Percentiles rank a stretch among this genome's conserved stretches.
phyloP scores from a whole-genome alignment of 2,888 invertebrate genomes.

The Chrysomela aeneicollis region DNA sequence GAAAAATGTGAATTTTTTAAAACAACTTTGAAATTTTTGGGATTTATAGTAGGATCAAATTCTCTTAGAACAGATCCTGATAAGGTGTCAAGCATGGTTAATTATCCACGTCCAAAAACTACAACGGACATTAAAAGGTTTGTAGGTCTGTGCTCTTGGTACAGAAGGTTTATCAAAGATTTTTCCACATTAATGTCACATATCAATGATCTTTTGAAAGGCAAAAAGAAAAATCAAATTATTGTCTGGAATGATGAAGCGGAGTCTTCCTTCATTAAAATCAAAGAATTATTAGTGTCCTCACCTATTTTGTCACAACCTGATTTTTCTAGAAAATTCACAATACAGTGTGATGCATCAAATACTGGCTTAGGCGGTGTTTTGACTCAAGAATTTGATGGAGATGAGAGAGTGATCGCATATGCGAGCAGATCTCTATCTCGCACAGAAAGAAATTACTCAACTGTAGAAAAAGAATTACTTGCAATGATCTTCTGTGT shows the following conservation, averaged over 20 bases:
- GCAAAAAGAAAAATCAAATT: conserved; percentile 39
- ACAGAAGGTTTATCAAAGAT: conserved; percentile 39
- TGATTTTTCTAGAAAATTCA: conserved; percentile 43
- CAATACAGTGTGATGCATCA: too few species aligned
- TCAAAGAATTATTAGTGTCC: conserved; percentile 42
- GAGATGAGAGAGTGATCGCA: conserved; percentile 42
- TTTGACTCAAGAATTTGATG: conserved; percentile 39
- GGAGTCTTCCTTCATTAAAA: conserved; percentile 38
- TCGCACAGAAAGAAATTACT: conserved; percentile 43
- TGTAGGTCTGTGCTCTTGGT: too few species aligned
- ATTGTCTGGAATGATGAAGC: conserved; percentile 43
- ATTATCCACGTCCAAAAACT: conserved; percentile 40
- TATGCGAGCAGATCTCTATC: conserved; percentile 44
- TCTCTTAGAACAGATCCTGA: conserved; percentile 46
- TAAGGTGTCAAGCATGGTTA: too few species aligned
- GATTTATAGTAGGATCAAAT: conserved; percentile 42
- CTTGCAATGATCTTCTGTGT: conserved; percentile 41
- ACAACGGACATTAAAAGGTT: conserved; percentile 44
- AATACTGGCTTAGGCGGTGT: conserved; percentile 41
- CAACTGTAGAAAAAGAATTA: conserved; percentile 45
- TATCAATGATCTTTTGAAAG: conserved; percentile 43
- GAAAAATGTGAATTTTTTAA: too few species aligned
- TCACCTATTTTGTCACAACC: conserved; percentile 43
- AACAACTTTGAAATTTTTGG: too few species aligned
- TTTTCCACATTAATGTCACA: conserved; percentile 44